Base-by-base conservation (phyloP, 2,113 vertebrate species). In the Hippolais icterina region DNA sequence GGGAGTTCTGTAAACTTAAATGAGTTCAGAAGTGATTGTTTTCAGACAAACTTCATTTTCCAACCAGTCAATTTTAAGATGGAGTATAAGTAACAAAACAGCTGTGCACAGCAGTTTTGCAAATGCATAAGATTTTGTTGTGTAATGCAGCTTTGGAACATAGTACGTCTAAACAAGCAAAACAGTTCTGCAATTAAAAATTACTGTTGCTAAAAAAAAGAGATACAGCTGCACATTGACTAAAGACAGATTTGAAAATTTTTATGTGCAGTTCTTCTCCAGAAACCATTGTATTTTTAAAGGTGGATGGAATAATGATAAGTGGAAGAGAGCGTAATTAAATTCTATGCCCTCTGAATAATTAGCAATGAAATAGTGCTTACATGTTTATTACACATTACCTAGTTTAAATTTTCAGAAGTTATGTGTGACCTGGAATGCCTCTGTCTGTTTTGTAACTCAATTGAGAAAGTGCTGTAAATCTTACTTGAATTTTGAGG, bases 21-120 rank as follows among this genome's bases (percentile, higher is more conserved):
- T 88, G 90, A 92, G 77, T 92, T 82, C 49, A 66, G 31, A 94
- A 94, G 47, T 81, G 28, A 92, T 93, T 95, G 77, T 95, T 96
- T 97, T 95, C 95, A 96, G 96, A 74, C 42, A 83, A 97, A 83
- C 66, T 96, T 97, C 47, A 75, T 97, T 97, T 98, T 96, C 82
- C 76, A 96, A 61, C 24, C 65, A 94, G 79, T 91, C 59, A 33
- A 29, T 91, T 97, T 96, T 94, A 94, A 92, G 89, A 90, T 87
- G n/a, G 35, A 94, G 71, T 89, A 21, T 49, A 77, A 90, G 84
- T 88, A 93, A 79, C 71, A 93, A 78, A 95, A 89, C 42, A 96
- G 86, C 93, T 90, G n/a, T 86, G 83, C 46, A 12, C 37, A 65
- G 46, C 87, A 84, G n/a, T 95, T 97, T 96, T 83, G 65, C 35